Base-by-base conservation (phyloP, 2,797 vertebrate species). In the Paedocypris micromegethes region DNA sequence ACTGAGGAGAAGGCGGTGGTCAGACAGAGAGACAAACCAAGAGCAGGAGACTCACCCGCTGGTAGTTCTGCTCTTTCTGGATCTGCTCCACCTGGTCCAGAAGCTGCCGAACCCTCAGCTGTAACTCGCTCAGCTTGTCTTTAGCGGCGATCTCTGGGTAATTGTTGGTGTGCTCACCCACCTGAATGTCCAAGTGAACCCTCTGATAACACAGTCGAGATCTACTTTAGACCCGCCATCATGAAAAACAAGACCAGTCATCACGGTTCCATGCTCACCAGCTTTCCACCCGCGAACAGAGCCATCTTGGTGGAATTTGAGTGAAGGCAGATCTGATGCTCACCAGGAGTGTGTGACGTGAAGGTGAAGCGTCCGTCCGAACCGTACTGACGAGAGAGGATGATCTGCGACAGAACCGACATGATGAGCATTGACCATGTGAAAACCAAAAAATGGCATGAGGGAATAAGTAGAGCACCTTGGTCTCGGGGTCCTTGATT, bases 51-150 rank as follows among this genome's bases (percentile, higher is more conserved):
- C 92, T 91, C 71, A 96, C 95, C 88, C 95, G 76, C 77, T 98
- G 95, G 84, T 97, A 98, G 84, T 97, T 95, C 69, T 97, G 95
- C 66, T 98, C 95, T 77, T 98, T 98, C 82, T 97, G 95, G 81
- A 98, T 94, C 87, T 97, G 94, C 46, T 97, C 95, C 3, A 96
- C 92, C 65, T 97, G 95, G 78, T 98, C 95, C 39, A 97, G 88
- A 38, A 98, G 86, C 81, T 98, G 95, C 8, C 94, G 86, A 0
- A 90, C 93, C 0, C 94, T 83, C 43, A 97, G 90, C 87, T 97
- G 94, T 72, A 98, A 84, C 80, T 97, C 94, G 0, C 93, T 94
- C 74, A 98, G 88, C 56, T 97, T 97, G 84, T 98, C 94, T 74
- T 95, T 97, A 0, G 95, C 94, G 0, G 95, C 95, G 0, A 98